Evolutionary conservation across 2,888 invertebrate genomes (phyloP).

Genomic region (Heliconius ismenius): DNA sequence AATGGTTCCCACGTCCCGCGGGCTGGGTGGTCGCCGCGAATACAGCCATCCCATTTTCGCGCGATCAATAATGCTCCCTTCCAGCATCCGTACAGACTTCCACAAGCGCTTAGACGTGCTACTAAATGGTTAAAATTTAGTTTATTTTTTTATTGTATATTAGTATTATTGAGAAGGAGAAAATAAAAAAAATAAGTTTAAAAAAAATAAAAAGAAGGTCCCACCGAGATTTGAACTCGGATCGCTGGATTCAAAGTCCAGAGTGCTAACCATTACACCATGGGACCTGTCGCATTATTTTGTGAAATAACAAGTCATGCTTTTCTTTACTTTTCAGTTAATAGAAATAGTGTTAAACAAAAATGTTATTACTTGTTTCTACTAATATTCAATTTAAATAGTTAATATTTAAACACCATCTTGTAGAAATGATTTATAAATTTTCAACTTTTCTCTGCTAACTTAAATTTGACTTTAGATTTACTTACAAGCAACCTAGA

Average conservation of each 20-base stretch:
- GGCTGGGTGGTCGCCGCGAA: constrained; percentile 77
- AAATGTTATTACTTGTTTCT: background rate
- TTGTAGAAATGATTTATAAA: background rate
- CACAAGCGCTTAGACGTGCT: constrained; percentile 54
- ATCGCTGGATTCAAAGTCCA: constrained; percentile 89
- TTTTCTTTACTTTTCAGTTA: background rate
- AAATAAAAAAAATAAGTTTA: constrained; percentile 34
- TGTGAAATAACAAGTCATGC: constrained; percentile 4
- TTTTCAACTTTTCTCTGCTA: background rate
- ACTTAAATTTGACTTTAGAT: background rate
- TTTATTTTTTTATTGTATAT: background rate
- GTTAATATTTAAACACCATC: background rate
- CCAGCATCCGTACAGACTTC: constrained; percentile 79
- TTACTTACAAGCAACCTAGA: constrained; percentile 7
- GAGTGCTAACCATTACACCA: constrained; percentile 84
- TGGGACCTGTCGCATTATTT: constrained; percentile 60
- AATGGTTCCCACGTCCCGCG: constrained; percentile 73
- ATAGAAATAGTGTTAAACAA: background rate
- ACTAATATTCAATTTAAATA: background rate
- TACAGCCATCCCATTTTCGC: constrained; percentile 79
- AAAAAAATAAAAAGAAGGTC: constrained; percentile 57
- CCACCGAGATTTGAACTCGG: constrained; percentile 92
- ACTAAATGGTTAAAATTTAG: background rate
- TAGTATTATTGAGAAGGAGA: background rate
- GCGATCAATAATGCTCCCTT: constrained; percentile 83